Evolutionary conservation across 2,113 vertebrate species (phyloP).

Genomic region (Cottus gobio): DNA sequence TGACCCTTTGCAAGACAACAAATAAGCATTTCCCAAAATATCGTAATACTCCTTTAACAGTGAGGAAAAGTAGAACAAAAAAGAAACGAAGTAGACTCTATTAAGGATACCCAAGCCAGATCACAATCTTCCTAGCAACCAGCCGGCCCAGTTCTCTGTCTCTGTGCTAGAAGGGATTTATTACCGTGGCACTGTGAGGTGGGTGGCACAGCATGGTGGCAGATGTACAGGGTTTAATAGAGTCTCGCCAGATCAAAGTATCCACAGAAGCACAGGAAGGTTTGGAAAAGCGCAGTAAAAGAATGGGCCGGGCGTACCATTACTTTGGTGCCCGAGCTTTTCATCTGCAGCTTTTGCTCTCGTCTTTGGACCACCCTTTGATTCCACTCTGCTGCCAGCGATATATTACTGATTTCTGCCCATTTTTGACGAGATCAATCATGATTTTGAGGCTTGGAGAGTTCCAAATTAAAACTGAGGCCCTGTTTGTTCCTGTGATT

Average conservation of each 20-base stretch:
- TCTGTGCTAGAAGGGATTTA: slow-evolving; percentile 53
- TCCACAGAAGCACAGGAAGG: slow-evolving; percentile 56
- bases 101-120: slow-evolving; percentile 4
- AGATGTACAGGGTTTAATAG: slow-evolving; percentile 68
- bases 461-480: slow-evolving; percentile 57
- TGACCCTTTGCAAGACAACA: not conserved
- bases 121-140: slow-evolving; percentile 44
- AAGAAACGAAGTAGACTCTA: slow-evolving; percentile 5
- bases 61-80: not conserved
- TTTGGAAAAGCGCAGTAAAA: slow-evolving; percentile 49
- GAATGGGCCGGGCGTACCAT: slow-evolving; percentile 21
- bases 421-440: slow-evolving; percentile 33
- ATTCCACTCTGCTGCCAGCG: slow-evolving; percentile 24
- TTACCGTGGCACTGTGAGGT: slow-evolving; percentile 55
- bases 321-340: slow-evolving; percentile 10
- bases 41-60: not conserved
- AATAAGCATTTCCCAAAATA: not conserved
- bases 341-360: slow-evolving; percentile 32
- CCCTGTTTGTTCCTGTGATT: slow-evolving; percentile 42
- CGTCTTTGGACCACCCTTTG: not conserved
- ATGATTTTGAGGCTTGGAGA: slow-evolving; percentile 33
- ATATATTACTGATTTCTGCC: slow-evolving; percentile 22
- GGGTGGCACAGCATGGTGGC: slow-evolving; percentile 71
- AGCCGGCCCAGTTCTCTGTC: slow-evolving; percentile 33
- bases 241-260: slow-evolving; percentile 65